These are phyloP conservation scores for Hypselothyrea guttata DNA, from an alignment of 2,888 invertebrate species.

Conservation along the genomic window DNA sequence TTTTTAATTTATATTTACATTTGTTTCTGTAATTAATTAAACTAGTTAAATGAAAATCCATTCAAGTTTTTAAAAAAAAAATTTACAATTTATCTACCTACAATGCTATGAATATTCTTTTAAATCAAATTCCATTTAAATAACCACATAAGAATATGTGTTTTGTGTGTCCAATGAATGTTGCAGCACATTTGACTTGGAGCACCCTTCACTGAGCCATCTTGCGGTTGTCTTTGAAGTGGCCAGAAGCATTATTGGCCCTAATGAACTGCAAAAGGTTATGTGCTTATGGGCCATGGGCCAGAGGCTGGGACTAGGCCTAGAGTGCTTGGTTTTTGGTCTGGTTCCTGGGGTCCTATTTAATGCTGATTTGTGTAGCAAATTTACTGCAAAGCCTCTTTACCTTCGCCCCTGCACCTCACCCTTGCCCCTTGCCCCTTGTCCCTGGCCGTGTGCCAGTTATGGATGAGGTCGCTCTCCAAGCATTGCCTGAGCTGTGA, in stretches of 20 bases:
- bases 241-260: conserved; percentile 40
- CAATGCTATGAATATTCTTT: too few species aligned
- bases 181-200: conserved; percentile 11
- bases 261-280: conserved; percentile 53
- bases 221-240: conserved; percentile 50
- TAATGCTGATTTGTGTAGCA: conserved; percentile 67
- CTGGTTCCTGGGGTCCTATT: conserved; percentile 30
- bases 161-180: too few species aligned
- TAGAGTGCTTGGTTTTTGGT: background rate
- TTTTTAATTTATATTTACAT: too few species aligned
- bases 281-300: conserved; percentile 8
- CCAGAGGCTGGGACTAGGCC: background rate
- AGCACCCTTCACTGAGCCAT: conserved; percentile 18
- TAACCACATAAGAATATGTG: too few species aligned
- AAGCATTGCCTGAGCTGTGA: conserved; percentile 59
- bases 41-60: too few species aligned
- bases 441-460: conserved; percentile 61
- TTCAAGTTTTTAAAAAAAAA: too few species aligned
- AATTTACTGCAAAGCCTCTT: conserved; percentile 47
- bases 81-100: too few species aligned
- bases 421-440: conserved; percentile 51
- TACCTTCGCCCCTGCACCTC: conserved; percentile 26
- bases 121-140: too few species aligned
- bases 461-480: conserved; percentile 29
- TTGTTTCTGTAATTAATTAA: too few species aligned